Evolutionary conservation across 2,888 invertebrate species (phyloP), one percentile per base, ranked within the genome.

Genomic region (Brachypalpus laphriformis): DNA sequence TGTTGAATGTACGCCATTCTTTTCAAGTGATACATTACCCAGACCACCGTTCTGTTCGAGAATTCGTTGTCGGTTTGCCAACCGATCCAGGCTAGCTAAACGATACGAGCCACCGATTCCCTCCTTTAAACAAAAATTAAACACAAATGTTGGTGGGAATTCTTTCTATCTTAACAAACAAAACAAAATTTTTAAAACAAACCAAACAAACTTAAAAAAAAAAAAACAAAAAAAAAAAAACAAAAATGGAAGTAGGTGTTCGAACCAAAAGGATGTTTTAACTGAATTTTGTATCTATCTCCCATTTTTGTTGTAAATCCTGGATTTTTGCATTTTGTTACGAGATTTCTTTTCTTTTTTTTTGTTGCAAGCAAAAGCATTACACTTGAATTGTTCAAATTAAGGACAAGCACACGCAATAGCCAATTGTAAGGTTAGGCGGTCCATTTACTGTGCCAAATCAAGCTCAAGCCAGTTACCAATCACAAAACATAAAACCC

Each of bases 51-150:
- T 89, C 74, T 95, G 95, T 90, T 96, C 96, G 90, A 96, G 95
- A 89, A 96, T 95, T 90, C 96, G 95, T 92, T 97, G 97, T 82
- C 96, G 93, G 88, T 96, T 94, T 56, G 97, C 97, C 90, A 97
- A 93, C 90, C 96, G 94, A 92, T 97, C 97, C 87, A 97, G 94
- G 91, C 96, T 96, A 71, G 96, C 96, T 88, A 97, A 93, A 87
- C 95, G 93, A 92, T 96, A 97, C 71, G 96, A 96, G 89, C 96
- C 95, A 88, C 95, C 95, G 87, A 94, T 93, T 88, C 94, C 94
- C 89, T 96, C 95, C 89, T 89, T 88, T 86, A 87, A 87, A 88
- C 82, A 74, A 83, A 85, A 83, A 81, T 71, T 37, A 83, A 85
- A 85, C 70, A 75, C 70, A 57, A 74, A 77, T 66, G 40, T 75